These are phyloP conservation scores for Nephila pilipes DNA, from an alignment of 1,140 invertebrate species.

Conservation along the genomic window DNA sequence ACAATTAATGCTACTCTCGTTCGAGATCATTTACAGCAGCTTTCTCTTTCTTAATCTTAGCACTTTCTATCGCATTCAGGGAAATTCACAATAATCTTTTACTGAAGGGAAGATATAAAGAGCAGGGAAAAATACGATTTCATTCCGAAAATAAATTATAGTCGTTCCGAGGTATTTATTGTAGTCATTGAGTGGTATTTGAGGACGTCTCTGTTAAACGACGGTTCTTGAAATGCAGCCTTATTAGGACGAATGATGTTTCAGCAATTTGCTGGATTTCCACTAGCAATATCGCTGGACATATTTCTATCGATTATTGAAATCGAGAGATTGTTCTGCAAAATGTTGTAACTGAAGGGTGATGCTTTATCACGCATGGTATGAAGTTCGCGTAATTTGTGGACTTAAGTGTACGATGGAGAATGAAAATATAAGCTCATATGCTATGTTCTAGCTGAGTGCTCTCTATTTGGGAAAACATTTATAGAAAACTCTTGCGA, in stretches of 20 bases:
- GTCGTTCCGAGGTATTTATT: slow-evolving; percentile 17
- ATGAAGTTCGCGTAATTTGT: not conserved
- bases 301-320: slow-evolving; percentile 16
- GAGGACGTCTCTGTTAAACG: slow-evolving; percentile 2
- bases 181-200: slow-evolving; percentile 31
- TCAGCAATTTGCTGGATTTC: slow-evolving; percentile 8
- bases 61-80: not conserved
- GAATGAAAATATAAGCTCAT: not conserved
- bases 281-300: not conserved
- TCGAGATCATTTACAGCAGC: slow-evolving; percentile 26
- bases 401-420: not conserved
- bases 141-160: slow-evolving; percentile 17
- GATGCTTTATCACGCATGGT: not conserved
- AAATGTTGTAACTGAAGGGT: not conserved
- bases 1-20: slow-evolving; percentile 7
- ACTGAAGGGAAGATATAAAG: not conserved
- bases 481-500: not conserved
- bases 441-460: not conserved
- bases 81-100: not conserved
- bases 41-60: slow-evolving; percentile 24
- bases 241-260: slow-evolving; percentile 21
- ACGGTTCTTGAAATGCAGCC: not conserved
- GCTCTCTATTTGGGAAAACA: not conserved
- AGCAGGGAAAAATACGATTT: not conserved
- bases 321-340: not conserved